Base-by-base conservation (phyloP, 2,888 invertebrate genomes). In the Atrina japonica region DNA sequence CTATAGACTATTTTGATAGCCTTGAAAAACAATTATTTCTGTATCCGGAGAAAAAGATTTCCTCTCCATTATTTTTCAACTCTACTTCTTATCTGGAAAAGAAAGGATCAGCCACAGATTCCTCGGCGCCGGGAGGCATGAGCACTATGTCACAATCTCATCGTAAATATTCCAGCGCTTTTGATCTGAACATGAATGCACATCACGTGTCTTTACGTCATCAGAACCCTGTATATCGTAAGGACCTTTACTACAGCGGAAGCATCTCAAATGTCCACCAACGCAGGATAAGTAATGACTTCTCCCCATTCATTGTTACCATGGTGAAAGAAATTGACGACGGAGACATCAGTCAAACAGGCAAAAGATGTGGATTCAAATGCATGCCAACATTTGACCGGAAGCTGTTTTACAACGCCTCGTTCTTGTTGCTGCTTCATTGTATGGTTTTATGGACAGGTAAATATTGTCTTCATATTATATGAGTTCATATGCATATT, bases 171-270 rank as follows among this genome's bases (percentile, higher is more conserved):
- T 53, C 53, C 1, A 53, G 53, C 14, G 53, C 53, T 6, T 18
- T n/a, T 27, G 53, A n/a, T 1, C 29, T 53, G 30, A 53, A 43
- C 23, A 41, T 23, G 16, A 1, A 14, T 14, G 16, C 18, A 23
- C 7, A 47, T 16, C 27, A 47, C 18, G 1, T 30, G 25, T 3
- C 35, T 14, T 55, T 58, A 45, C 50, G 69, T 29, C 65, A 73
- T 3, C 65, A 74, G 21, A 72, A 96, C 1, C 94, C 96, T 18
- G 94, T 97, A 93, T 93, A 95, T 84, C 93, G 96, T 68, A 95
- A 95, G 64, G 97, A 98, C 89, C 94, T 97, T 9, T 94, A 98
- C 83, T 97, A 97, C 89, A 95, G 96, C 88, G 96, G 96, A 78
- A 95, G 94, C 83, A 90, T 94, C 29, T 90, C 91, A 52, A 93